Evolutionary conservation across 2,113 vertebrate species (phyloP).

Genomic region (Engraulis encrasicolus): DNA sequence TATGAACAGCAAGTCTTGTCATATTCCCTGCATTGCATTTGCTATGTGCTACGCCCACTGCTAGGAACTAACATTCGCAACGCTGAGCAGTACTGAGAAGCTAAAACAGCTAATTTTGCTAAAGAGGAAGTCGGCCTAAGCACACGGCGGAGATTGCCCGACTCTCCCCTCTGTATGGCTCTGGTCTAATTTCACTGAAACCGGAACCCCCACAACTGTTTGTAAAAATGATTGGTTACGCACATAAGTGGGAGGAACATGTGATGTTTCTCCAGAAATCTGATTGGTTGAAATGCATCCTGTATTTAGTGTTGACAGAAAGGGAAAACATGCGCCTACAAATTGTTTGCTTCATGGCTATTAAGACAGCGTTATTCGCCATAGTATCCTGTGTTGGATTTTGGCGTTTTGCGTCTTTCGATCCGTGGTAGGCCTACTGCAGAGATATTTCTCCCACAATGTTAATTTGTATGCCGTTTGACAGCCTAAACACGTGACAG

Average conservation of each 20-base stretch:
- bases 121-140: too few species aligned
- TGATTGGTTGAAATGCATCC: constrained; percentile 58
- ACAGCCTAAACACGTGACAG: constrained; percentile 16
- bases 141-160: too few species aligned
- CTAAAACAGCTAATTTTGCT: too few species aligned
- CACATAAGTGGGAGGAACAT: constrained; percentile 49
- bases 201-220: constrained; percentile 45
- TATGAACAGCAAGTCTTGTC: too few species aligned
- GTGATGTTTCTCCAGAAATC: background rate
- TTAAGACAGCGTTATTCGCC: background rate
- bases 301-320: constrained; percentile 11
- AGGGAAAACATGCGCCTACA: background rate
- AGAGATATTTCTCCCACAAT: background rate
- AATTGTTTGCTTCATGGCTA: background rate
- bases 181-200: constrained; percentile 53
- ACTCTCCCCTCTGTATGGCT: too few species aligned
- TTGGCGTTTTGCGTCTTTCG: background rate
- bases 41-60: too few species aligned
- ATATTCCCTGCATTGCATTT: too few species aligned
- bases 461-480: background rate
- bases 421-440: background rate
- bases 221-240: constrained; percentile 49
- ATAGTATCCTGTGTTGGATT: background rate
- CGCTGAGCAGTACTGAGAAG: too few species aligned
- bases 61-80: too few species aligned